Base-by-base conservation (phyloP, 1,140 invertebrate species). In the Tyrophagus putrescentiae region DNA sequence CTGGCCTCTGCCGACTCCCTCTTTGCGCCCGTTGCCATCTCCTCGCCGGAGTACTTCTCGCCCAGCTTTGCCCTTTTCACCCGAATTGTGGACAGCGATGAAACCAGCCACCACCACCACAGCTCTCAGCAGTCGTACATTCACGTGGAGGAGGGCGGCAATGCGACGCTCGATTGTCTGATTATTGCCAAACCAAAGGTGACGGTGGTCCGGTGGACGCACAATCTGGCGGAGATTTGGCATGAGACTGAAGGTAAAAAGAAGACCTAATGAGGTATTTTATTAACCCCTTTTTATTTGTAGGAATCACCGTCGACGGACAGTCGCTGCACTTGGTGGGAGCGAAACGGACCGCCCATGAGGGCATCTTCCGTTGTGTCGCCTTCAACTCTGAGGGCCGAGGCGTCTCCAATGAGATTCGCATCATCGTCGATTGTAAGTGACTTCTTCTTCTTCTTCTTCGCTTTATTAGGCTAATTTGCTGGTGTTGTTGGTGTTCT, bases 301-400 rank as follows among this genome's bases (percentile, higher is more conserved):
- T 16, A 54, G 52, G 52, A 54, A 54, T 54, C 21, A 34, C 18
- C 2, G 25, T 33, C 11, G 52, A 54, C 32, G 11, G 25, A 34
- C 13, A 54, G 11, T 11, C 13, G 13, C 27, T 54, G 13, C 11
- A 11, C 13, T 34, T 54, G 2, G 39, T 31, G 2, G 39, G 39
- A 18, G 52, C 52, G 11, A 32, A 54, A 31, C 4, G 13, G n/a
- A 2, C 9, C n/a, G 62, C 65, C 11, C 66, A 68, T 34, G 56
- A 65, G n/a, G 70, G 70, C 1, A 52, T 62, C 7, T 93, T 91
- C 72, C 85, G 85, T 0, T 93, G 89, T 69, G 83, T 88, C 0
- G 88, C 86, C 0, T 84, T 82, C 71, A 93, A 92, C 70, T 81
- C 81, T 0, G 87, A 91, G 72, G 89, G 89, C 1, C 84, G 88